Evolutionary conservation across 2,888 invertebrate species (phyloP), one percentile per base, ranked within the genome.

Genomic region (Chymomyza fuscimana): DNA sequence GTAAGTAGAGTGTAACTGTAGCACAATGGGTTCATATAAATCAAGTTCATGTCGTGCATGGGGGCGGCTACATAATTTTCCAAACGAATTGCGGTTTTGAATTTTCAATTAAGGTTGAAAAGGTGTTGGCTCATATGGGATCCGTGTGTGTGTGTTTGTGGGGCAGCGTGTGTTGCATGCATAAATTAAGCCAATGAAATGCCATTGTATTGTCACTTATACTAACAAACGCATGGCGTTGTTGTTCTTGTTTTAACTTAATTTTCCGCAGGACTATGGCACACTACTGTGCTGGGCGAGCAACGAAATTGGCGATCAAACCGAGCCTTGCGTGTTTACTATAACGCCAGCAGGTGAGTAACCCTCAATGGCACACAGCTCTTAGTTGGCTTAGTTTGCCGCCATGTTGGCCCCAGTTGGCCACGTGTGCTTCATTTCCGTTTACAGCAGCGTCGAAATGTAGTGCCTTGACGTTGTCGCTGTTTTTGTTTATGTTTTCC

Each of bases 211-310:
- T 88, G 86, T 85, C 80, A 76, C 78, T 80, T 85, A 86, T 25
- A 64, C 70, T 51, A 16, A 50, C 60, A 50, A 52, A 58, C 60
- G 25, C 63, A 7, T 10, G 7, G 29, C 51, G 50, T 65, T 54
- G 52, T 52, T 19, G 54, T 54, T 54, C 7, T 16, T 50, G 22
- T 25, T 40, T 36, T 6, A 25, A 16, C 54, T 59, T 65, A 68
- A 63, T 16, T 65, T 69, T 76, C 77, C 73, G 22, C 89, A 92
- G 89, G 95, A 96, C 92, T 96, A 96, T 86, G 96, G 96, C 32
- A 95, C 95, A 22, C 92, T 96, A 52, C 92, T 95, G 56, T 96
- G 96, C 88, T 95, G 95, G 94, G 96, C 95, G 9, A 93, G 92
- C 84, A 96, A 96, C 91, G 95, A 95, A 89, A 94, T 95, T 79